phyloP scores from a whole-genome alignment of 2,888 invertebrate genomes.

The Ramazzottius varieornatus region DNA sequence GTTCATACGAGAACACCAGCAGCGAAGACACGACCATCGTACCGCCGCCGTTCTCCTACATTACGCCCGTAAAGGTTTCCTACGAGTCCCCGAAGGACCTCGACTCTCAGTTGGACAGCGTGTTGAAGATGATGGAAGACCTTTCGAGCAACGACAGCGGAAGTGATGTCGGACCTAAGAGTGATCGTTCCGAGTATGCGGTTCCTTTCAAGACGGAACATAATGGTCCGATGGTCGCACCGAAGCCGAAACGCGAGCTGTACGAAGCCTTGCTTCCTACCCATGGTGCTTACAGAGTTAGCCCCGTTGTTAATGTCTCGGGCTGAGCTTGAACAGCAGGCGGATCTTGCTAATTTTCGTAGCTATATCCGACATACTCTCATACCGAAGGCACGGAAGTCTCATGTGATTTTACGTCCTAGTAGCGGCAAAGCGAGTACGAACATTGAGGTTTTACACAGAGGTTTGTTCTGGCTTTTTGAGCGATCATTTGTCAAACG shows the following conservation, averaged over 20 bases:
- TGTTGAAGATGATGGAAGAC: neutral
- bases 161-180: neutral
- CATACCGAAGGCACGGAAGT: too few species aligned
- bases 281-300: neutral
- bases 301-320: neutral
- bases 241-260: neutral
- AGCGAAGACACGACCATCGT: neutral
- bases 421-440: too few species aligned
- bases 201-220: neutral
- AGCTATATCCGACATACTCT: too few species aligned
- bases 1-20: neutral
- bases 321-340: too few species aligned
- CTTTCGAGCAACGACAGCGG: neutral
- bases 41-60: neutral
- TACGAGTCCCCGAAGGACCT: neutral
- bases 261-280: neutral
- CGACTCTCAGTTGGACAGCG: neutral
- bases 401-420: too few species aligned
- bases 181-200: too few species aligned
- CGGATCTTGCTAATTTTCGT: too few species aligned
- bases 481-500: too few species aligned
- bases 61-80: neutral
- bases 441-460: too few species aligned
- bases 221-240: neutral
- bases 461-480: too few species aligned